Base-by-base conservation (phyloP, 2,888 invertebrate genomes). In the Lacanobia wlatinum region DNA sequence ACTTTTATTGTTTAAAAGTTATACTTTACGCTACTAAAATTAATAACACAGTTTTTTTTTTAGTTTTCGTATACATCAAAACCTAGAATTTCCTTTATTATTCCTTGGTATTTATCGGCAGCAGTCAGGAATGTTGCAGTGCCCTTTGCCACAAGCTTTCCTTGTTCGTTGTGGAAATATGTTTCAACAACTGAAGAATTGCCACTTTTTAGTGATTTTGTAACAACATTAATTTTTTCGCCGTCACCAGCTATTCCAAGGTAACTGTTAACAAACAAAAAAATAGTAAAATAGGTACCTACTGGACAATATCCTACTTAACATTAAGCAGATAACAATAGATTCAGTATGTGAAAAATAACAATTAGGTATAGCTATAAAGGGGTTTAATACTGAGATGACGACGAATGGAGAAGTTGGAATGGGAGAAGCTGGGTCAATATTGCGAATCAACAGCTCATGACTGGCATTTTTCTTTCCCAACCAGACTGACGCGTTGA, bases 121-220 rank as follows among this genome's bases (percentile, higher is more conserved):
- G 76, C 88, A 7, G 61, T 60, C 1, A 78, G n/a, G 21, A 90
- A 87, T 0, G 84, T 73, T 12, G 84, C 77, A 1, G 75, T 85
- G 6, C 88, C 89, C 71, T 87, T 90, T 0, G 90, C 91, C 18
- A 90, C 64, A 16, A 88, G 48, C 1, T 55, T 59, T 0, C 89
- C 90, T 12, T 84, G 65, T 28, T 86, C 78, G 28, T 83, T 87
- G 14, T 59, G 69, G 9, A 90, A 66, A 10, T 43, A 79, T 0
- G 87, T 84, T 80, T 90, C 91, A 66, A 89, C 59, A 0, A 89
- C 70, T 23, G 90, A 72, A 9, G 60, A 43, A 7, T 56, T 73
- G 0, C 90, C 89, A 10, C 3, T 70, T 68, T 80, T 86, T 3
- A 90, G 4, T 18, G 85, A 53, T 52, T 82, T 84, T 1, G 89